phyloP scores from a whole-genome alignment of 2,888 invertebrate genomes.

The Caenorhabditis imperialis region DNA sequence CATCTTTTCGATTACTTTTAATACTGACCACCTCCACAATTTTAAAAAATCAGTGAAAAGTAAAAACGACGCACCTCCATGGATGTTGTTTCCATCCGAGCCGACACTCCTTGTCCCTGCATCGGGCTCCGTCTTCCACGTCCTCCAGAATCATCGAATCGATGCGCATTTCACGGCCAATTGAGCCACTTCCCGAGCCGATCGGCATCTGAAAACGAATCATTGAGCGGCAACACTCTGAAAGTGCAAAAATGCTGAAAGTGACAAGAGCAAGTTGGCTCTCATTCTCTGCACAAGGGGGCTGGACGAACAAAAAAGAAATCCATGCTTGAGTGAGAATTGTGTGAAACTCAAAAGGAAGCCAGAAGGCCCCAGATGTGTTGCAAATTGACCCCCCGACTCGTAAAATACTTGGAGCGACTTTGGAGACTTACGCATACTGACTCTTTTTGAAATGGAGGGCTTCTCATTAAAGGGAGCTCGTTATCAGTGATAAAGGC shows the following conservation, averaged over 20 bases:
- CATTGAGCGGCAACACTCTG: too few relatives aligned
- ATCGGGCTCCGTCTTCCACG: slow-evolving; percentile 49
- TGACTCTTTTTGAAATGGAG: slow-evolving; percentile 6
- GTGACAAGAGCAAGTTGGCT: neutral
- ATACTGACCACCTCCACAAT: too few relatives aligned
- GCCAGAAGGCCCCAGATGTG: neutral
- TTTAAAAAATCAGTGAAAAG: too few relatives aligned
- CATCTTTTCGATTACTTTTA: too few relatives aligned
- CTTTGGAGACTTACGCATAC: slow-evolving; percentile 1
- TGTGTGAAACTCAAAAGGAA: neutral
- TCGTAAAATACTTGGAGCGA: neutral
- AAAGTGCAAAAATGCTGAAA: neutral
- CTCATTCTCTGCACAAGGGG: neutral
- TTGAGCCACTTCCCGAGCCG: slow-evolving; percentile 11
- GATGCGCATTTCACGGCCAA: slow-evolving; percentile 38
- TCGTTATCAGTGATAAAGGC: too few relatives aligned
- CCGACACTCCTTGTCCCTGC: slow-evolving; percentile 43
- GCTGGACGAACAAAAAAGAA: slow-evolving; percentile 9
- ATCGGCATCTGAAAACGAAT: slow-evolving; percentile 43
- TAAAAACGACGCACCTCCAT: slow-evolving; percentile 50
- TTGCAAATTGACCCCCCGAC: neutral
- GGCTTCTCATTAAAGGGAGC: neutral
- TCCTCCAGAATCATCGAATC: slow-evolving; percentile 44
- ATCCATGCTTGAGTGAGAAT: slow-evolving; percentile 39
- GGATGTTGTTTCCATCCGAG: slow-evolving; percentile 55